These are phyloP conservation scores for Trematomus bernacchii DNA, from an alignment of 2,797 vertebrate genomes.

Conservation along the genomic window DNA sequence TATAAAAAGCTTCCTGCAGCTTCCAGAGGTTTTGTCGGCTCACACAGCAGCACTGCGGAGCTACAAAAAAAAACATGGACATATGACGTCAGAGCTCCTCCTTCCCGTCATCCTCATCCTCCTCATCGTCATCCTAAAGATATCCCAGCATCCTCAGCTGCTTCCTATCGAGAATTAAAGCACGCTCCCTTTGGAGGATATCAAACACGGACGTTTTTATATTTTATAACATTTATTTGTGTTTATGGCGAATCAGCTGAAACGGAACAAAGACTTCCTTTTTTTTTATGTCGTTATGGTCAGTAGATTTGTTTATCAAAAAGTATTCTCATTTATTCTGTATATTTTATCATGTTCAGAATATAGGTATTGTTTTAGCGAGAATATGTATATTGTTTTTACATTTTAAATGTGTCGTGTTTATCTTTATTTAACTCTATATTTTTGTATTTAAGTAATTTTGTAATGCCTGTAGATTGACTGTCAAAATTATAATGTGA, in stretches of 20 bases:
- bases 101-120: slow-evolving; percentile 34
- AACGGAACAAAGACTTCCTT: not conserved
- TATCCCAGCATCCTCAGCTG: slow-evolving; percentile 58
- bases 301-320: too few relatives aligned
- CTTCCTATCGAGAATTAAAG: not conserved
- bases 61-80: not conserved
- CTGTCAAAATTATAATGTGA: too few relatives aligned
- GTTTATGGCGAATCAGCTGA: not conserved
- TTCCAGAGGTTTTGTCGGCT: slow-evolving; percentile 23
- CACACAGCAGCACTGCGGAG: slow-evolving; percentile 52
- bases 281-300: too few relatives aligned
- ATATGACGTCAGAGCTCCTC: slow-evolving; percentile 50
- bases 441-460: too few relatives aligned
- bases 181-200: not conserved
- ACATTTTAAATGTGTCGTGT: too few relatives aligned
- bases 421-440: too few relatives aligned
- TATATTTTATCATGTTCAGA: too few relatives aligned
- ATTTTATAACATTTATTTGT: slow-evolving; percentile 7
- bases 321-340: too few relatives aligned
- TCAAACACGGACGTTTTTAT: slow-evolving; percentile 16
- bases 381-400: too few relatives aligned
- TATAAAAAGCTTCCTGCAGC: slow-evolving; percentile 1
- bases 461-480: too few relatives aligned
- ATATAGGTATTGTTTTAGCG: too few relatives aligned
- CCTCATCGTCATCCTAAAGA: slow-evolving; percentile 36